A percentile compares a stretch with the other conserved stretches of the same genome.
phyloP scores from a whole-genome alignment of 92 coral and sea anemone species.

The Umimayanthus chanpuru region DNA sequence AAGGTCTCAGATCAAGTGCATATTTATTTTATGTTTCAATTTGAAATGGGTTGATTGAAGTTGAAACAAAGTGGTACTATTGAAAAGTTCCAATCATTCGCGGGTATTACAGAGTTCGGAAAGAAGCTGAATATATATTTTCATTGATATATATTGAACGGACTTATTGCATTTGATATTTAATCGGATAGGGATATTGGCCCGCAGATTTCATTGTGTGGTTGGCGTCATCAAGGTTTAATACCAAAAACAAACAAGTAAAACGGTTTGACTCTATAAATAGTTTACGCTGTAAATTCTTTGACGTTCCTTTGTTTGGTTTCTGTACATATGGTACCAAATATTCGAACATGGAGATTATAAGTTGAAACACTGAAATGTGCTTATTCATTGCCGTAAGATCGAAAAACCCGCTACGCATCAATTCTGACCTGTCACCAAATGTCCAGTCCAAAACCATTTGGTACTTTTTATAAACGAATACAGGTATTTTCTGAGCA shows the following conservation, averaged over 20 bases:
- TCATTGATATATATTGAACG: too few species aligned
- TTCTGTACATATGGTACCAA: not conserved
- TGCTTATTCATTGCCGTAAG: not conserved
- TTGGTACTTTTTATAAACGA: not conserved
- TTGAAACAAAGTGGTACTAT: too few species aligned
- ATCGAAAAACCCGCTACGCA: not conserved
- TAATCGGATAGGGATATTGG: not conserved
- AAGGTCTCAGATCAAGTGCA: too few species aligned
- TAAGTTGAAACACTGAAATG: not conserved
- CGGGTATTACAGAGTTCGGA: not conserved
- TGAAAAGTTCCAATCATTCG: not conserved
- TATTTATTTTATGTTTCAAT: too few species aligned
- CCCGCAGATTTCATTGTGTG: not conserved
- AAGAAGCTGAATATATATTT: not conserved
- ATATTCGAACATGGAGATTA: not conserved
- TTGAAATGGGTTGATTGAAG: too few species aligned
- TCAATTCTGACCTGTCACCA: not conserved
- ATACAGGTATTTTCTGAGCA: not conserved
- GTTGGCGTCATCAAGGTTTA: slow-evolving; percentile 14
- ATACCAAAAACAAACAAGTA: not conserved
- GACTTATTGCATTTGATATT: not conserved
- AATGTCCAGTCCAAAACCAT: not conserved
- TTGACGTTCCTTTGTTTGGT: not conserved
- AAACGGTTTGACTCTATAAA: not conserved
- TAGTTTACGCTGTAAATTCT: not conserved